Evolutionary conservation across 2,888 invertebrate species (phyloP), one percentile per base, ranked within the genome.

Genomic region (Caenorhabditis panamensis): DNA sequence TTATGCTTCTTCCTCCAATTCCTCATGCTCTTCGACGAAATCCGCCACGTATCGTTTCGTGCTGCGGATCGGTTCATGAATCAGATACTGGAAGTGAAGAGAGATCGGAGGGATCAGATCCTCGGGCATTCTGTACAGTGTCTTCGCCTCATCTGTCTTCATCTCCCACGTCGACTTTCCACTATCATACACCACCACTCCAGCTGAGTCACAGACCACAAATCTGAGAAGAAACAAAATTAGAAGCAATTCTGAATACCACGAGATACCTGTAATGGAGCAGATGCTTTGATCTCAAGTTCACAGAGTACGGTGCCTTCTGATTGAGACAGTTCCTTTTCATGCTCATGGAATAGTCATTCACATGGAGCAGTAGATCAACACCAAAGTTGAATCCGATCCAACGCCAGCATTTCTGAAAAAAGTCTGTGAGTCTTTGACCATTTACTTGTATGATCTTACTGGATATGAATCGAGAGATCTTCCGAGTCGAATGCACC

Each of bases 391-490:
- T 86, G 79, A 67, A 88, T 1, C 89, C 88, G 5, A 81, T 76
- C 88, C 88, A 88, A 26, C 89, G 76, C 89, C 89, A 89, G 36
- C 83, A 85, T 56, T 87, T 86, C 87, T 88, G 64, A 49, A 22
- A 16, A 20, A n/a, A n/a, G 13, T n/a, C 26, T 11, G 20, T n/a
- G 31, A 51, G 56, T 37, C 37, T 18, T 16, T 36, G 6, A 11
- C 13, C n/a, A 51, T 18, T 44, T 51, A 18, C 20, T 13, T 41
- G 4, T 9, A 13, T 8, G 18, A n/a, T 73, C 77, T 22, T 49
- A 84, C 84, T 36, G 85, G 85, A 41, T 71, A 75, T 6, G 71
- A 49, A 16, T 86, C 85, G 11, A 84, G 54, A 22, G 62, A 49
- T 58, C 87, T 66, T 20, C 88, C 88, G 3, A 84, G 54, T n/a